Percentiles rank a stretch among this genome's conserved stretches.
These are phyloP conservation scores for Mellilla xanthometata DNA, from an alignment of 2,888 invertebrate species.

Conservation along the genomic window DNA sequence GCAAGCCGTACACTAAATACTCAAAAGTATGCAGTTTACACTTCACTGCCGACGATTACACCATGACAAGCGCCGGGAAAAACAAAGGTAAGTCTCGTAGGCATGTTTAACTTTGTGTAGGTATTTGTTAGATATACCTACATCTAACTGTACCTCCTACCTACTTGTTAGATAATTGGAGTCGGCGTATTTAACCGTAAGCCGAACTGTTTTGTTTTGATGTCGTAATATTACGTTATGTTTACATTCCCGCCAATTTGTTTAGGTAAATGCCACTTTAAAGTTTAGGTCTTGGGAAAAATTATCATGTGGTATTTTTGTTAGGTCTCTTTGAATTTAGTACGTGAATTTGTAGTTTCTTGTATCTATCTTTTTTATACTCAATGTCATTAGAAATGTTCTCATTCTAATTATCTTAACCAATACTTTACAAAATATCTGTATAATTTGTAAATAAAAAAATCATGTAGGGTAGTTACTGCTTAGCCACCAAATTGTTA, in stretches of 20 bases:
- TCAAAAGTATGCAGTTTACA: constrained; percentile 79
- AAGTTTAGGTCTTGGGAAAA: neutral
- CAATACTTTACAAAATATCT: no score
- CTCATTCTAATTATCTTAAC: no score
- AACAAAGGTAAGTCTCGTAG: constrained; percentile 60
- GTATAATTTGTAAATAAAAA: no score
- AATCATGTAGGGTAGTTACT: no score
- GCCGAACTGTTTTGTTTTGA: constrained; percentile 7
- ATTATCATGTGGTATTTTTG: neutral
- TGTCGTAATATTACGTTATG: constrained; percentile 4
- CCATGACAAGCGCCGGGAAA: constrained; percentile 69
- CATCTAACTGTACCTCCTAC: constrained; percentile 16
- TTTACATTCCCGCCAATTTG: constrained; percentile 2
- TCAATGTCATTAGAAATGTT: no score
- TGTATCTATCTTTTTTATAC: no score
- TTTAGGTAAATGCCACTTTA: neutral
- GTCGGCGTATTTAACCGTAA: constrained; percentile 1
- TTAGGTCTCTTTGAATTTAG: neutral
- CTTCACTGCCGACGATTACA: constrained; percentile 72
- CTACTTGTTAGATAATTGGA: constrained; percentile 15
- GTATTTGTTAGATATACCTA: constrained; percentile 16
- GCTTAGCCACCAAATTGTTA: no score
- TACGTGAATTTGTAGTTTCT: no score
- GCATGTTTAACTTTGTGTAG: constrained; percentile 32
- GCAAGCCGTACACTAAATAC: constrained; percentile 77